A percentile compares a stretch with the other conserved stretches of the same genome.
Conservation (phyloP, 2,797 vertebrate species). For the Cynopterus sphinx region DNA sequence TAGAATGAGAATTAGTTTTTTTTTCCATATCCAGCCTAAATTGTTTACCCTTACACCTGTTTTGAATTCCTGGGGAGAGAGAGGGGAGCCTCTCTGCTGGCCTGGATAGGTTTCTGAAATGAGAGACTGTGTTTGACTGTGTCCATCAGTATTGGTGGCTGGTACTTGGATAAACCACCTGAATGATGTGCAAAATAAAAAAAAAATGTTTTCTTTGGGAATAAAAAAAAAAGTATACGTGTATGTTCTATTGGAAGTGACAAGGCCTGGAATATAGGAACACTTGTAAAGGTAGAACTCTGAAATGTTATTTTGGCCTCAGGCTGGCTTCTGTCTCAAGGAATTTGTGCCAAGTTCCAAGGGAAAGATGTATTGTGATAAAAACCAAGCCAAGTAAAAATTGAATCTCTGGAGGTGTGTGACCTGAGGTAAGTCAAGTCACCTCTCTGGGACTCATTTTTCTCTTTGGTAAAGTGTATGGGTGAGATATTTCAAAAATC, state of each 20-base stretch:
- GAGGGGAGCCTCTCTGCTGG: too few relatives aligned
- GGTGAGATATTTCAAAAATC: background rate
- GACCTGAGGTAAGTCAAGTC: background rate
- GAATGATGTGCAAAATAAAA: background rate
- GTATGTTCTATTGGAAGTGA: background rate
- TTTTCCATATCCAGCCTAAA: background rate
- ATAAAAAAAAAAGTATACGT: background rate
- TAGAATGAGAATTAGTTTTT: background rate
- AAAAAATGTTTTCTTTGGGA: background rate
- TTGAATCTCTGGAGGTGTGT: background rate
- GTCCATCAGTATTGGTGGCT: background rate
- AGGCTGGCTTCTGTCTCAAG: background rate
- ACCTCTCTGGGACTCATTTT: background rate
- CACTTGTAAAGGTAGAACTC: background rate
- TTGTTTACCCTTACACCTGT: background rate
- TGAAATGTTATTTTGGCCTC: background rate
- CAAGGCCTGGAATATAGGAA: background rate
- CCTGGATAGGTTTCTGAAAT: background rate
- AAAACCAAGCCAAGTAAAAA: background rate
- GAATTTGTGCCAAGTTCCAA: background rate
- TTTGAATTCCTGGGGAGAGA: background rate
- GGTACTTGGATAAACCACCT: background rate
- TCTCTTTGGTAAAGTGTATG: conserved; percentile 30
- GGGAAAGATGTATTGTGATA: background rate
- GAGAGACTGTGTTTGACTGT: background rate